A percentile compares a stretch with the other conserved stretches of the same genome.
Conservation (phyloP, 2,113 vertebrate species). For the Coturnix japonica region DNA sequence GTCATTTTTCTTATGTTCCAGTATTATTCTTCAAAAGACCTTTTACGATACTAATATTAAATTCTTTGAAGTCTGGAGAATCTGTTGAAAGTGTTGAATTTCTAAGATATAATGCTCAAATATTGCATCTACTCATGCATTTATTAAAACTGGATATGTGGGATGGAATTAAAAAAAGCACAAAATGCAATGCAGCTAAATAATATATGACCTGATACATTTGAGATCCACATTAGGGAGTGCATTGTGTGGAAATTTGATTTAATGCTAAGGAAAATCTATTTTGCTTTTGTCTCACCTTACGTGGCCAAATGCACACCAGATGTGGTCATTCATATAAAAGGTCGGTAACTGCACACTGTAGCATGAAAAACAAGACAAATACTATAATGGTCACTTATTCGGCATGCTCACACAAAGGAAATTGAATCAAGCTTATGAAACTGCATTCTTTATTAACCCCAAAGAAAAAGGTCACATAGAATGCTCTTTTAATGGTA, state of each 20-base stretch:
- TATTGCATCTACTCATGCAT: constrained; percentile 76
- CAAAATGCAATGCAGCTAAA: constrained; percentile 73
- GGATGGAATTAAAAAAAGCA: constrained; percentile 68
- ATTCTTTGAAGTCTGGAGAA: constrained; percentile 82
- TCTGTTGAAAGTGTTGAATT: constrained; percentile 79
- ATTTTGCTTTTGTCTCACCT: constrained; percentile 81
- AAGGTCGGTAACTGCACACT: constrained; percentile 66
- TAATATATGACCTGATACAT: constrained; percentile 79
- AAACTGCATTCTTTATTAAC: constrained; percentile 79
- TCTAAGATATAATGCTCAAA: constrained; percentile 77
- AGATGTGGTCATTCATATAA: constrained; percentile 77
- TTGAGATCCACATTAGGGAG: constrained; percentile 74
- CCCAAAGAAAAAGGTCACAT: constrained; percentile 63
- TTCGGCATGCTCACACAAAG: constrained; percentile 63
- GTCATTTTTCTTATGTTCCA: constrained; percentile 81
- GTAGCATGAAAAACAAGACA: constrained; percentile 53
- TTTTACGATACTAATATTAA: constrained; percentile 83
- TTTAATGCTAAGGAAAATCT: constrained; percentile 79
- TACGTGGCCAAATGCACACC: constrained; percentile 76
- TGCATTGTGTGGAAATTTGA: constrained; percentile 78
- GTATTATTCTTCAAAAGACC: constrained; percentile 82
- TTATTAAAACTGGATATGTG: constrained; percentile 77
- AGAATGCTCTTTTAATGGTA: constrained; percentile 67
- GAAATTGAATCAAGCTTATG: constrained; percentile 80
- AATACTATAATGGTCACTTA: constrained; percentile 77